phyloP scores from a whole-genome alignment of 2,888 invertebrate genomes.

The Aromia moschata region DNA sequence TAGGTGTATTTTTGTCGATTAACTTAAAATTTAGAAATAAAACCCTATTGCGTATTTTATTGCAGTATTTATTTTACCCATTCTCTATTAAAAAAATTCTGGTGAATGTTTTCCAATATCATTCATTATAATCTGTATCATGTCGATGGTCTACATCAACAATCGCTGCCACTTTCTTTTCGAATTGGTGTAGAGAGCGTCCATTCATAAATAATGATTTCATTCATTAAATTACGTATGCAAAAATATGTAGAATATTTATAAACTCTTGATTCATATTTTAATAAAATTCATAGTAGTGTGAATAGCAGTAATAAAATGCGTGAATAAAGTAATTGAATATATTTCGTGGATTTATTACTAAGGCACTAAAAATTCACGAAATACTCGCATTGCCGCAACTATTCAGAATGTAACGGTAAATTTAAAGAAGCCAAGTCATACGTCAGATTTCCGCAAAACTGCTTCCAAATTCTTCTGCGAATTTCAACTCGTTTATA shows the following conservation, averaged over 20 bases:
- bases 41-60: too few relatives aligned
- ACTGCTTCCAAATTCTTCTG: background rate
- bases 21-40: too few relatives aligned
- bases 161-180: constrained; percentile 10
- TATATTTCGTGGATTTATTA: background rate
- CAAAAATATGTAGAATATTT: constrained; percentile 19
- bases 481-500: background rate
- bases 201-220: constrained; percentile 22
- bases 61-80: too few relatives aligned
- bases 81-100: too few relatives aligned
- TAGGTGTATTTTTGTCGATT: too few relatives aligned
- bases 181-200: background rate
- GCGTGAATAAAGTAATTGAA: too few relatives aligned
- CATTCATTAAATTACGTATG: constrained; percentile 14
- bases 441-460: background rate
- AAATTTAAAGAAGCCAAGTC: background rate
- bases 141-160: too few relatives aligned
- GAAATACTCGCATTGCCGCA: background rate
- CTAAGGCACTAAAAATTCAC: background rate
- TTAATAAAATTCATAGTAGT: background rate
- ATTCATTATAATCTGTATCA: too few relatives aligned
- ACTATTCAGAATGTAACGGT: background rate
- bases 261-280: background rate
- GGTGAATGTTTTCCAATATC: too few relatives aligned
- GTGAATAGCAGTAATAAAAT: background rate